Percentiles rank a stretch among this genome's conserved stretches.
These are phyloP conservation scores for Phengaris alcon DNA, from an alignment of 2,888 invertebrate species.

Conservation along the genomic window DNA sequence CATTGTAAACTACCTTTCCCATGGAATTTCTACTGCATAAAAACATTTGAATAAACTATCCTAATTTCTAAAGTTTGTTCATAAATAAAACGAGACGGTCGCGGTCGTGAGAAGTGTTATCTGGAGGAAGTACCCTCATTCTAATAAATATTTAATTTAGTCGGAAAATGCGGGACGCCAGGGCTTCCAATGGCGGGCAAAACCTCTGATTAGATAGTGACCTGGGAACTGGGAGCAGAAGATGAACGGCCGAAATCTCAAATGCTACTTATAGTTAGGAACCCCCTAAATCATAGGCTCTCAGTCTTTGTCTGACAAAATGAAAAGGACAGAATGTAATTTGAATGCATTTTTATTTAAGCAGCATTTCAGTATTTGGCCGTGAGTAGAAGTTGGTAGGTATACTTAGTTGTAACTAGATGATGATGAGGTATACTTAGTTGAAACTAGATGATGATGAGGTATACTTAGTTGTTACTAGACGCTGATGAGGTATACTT, in stretches of 20 bases:
- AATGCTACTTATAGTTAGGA: not conserved
- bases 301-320: not conserved
- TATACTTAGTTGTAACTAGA: too few species aligned
- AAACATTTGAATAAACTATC: conserved; percentile 14
- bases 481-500: too few species aligned
- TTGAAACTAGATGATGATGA: too few species aligned
- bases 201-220: conserved; percentile 73
- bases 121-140: conserved; percentile 63
- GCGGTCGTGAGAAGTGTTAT: conserved; percentile 65
- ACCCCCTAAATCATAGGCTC: not conserved
- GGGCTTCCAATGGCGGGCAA: conserved; percentile 57
- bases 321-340: not conserved
- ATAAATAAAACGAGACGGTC: conserved; percentile 37
- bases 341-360: too few species aligned
- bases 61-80: conserved; percentile 16
- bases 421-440: too few species aligned
- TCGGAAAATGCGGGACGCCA: conserved; percentile 56
- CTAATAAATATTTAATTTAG: conserved; percentile 73
- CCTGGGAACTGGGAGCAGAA: conserved; percentile 69
- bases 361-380: too few species aligned
- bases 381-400: too few species aligned
- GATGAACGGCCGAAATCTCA: not conserved
- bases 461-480: too few species aligned
- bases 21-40: not conserved
- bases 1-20: not conserved